Base-by-base conservation (phyloP, 1,140 invertebrate species). In the Drosophila navojoa region DNA sequence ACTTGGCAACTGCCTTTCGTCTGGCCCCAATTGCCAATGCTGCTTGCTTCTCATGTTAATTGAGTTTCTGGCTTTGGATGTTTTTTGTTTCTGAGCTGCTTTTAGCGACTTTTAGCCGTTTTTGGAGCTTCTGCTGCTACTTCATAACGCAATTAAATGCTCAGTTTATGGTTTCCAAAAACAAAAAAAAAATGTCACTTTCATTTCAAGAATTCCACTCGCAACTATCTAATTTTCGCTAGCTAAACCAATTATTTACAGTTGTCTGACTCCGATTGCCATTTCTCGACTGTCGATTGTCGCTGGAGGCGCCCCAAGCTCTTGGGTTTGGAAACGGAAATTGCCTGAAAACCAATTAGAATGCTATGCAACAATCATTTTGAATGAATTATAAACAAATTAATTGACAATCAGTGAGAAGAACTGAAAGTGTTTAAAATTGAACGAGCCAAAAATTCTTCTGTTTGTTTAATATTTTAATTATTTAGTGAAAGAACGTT, bases 161-260 rank as follows among this genome's bases (percentile, higher is more conserved):
- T 11, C 27, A 19, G 27, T 13, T 59, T 59, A 59, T 60, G 29
- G 58, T 52, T 44, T 32, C 53, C 50, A 45, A 64, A 50, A 22
- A 22, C 1, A 19, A 19, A 19, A 50, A 64, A 55, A 63, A 55
- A 77, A 76, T 87, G 84, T 87, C 84, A 79, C 82, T 87, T 87
- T 87, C 82, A 79, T 87, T 82, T 76, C 68, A 76, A 75, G 76
- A 87, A 87, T 82, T 79, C 67, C 76, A 64, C 11, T 16, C 16
- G 7, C 44, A 25, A 32, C 60, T 52, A 27, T 15, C 16, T 29
- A 63, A 78, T 87, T 87, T 86, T 86, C 78, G 78, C 81, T 74
- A 32, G 60, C 25, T 62, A 77, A 77, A 55, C 53, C 82, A 77
- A 86, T 87, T 73, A 79, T 62, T 35, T 77, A 84, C 84, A 87